Base-by-base conservation (phyloP, 2,888 invertebrate species). In the Pollenia griseotomentosa region DNA sequence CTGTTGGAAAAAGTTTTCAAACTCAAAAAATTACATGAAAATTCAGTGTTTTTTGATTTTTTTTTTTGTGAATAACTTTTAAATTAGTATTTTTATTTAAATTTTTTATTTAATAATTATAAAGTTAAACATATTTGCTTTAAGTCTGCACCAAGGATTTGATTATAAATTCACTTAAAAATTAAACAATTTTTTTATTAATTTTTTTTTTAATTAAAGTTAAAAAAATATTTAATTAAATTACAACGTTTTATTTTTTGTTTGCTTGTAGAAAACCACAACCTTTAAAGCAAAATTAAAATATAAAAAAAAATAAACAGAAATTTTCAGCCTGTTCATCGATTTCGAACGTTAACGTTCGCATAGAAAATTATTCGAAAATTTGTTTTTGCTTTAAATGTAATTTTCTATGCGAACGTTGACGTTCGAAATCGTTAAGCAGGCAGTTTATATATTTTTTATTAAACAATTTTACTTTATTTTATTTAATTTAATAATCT, bases 81-180 rank as follows among this genome's bases (percentile, higher is more conserved):
- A 61, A n/a, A 46, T 63, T 51, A 74, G 7, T 42, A n/a, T 14
- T 71, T 14, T n/a, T 14, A 16, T 23, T 57, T 57, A 23, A 55
- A 55, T 74, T 63, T 40, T 16, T 40, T 8, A 40, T 40, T 74
- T 59, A 12, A 6, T 33, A 33, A 33, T 33, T 33, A 33, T 74
- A 59, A 59, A 57, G 7, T 19, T 73, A 57, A 57, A 73, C 1
- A 10, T 73, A 44, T 73, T 73, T 65, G 19, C 59, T 65, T 66
- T 71, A n/a, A 71, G 53, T 40, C 61, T 80, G 80, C 70, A 71
- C 80, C 80, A 80, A 59, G 55, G 33, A 68, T 66, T 79, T 79
- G 65, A 68, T 68, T 79, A 65, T 79, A 68, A 79, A 42, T 79
- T 79, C 51, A 66, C 46, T 59, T 70, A 61, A 79, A 51, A 59